Base-by-base conservation (phyloP, 2,797 vertebrate genomes). In the Tachyglossus aculeatus region DNA sequence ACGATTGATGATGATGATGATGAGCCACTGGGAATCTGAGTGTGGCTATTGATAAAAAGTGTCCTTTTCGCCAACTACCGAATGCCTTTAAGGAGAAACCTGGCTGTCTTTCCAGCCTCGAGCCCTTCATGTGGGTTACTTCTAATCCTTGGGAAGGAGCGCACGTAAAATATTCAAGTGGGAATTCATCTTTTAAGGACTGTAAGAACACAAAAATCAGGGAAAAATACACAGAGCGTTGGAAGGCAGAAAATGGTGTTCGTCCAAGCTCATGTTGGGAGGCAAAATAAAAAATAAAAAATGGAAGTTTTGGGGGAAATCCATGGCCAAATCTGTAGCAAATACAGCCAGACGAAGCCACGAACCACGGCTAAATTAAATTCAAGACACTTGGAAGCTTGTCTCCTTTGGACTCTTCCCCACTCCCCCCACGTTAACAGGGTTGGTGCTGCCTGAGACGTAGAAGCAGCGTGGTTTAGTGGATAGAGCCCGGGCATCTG, bases 361-460 rank as follows among this genome's bases (percentile, higher is more conserved):
- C 61, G 54, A 48, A 50, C 36, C 31, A 64, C 51, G 70, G 45
- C 40, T 68, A 69, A 82, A 74, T 74, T 59, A 68, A 84, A 71
- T 61, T 77, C 34, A 57, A 77, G 74, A 56, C 63, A 75, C 37
- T 66, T 80, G 74, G 40, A 81, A 62, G 62, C n/a, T 25, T 58
- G 52, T 61, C 44, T 25, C 45, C 37, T 54, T 39, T 55, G n/a
- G n/a, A n/a, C n/a, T n/a, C n/a, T n/a, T n/a, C n/a, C n/a, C n/a
- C n/a, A n/a, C n/a, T n/a, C n/a, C n/a, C n/a, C n/a, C n/a, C n/a
- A n/a, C n/a, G n/a, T n/a, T n/a, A n/a, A n/a, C n/a, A n/a, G n/a
- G n/a, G n/a, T n/a, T n/a, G n/a, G n/a, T n/a, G n/a, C n/a, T n/a
- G n/a, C n/a, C n/a, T n/a, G n/a, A n/a, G n/a, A n/a, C n/a, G n/a